Percentiles rank a stretch among this genome's conserved stretches.
Conservation (phyloP, 2,888 invertebrate species). For the Xylota segnis region DNA sequence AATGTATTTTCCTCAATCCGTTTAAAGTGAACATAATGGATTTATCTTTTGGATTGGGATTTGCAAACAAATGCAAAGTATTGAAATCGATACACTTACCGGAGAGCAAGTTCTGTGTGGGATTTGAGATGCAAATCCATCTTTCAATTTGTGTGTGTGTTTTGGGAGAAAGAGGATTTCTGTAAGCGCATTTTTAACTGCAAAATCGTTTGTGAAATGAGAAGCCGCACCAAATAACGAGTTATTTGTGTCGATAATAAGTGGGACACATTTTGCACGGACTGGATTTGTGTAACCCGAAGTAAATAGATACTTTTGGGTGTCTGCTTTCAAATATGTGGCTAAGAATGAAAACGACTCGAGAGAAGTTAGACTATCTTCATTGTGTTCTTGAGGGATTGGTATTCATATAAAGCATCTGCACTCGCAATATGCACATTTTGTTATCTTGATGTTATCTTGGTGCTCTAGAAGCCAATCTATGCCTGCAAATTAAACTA, state of each 20-base stretch:
- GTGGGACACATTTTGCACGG: conserved; percentile 60
- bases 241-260: conserved; percentile 60
- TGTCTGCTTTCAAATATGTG: not conserved
- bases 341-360: conserved; percentile 21
- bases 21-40: conserved; percentile 73
- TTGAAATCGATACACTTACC: conserved; percentile 74
- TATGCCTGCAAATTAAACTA: too few species aligned
- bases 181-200: conserved; percentile 64
- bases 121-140: conserved; percentile 67
- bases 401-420: too few species aligned
- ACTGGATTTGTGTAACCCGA: conserved; percentile 56
- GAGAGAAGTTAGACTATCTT: not conserved
- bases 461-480: too few species aligned
- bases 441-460: too few species aligned
- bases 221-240: conserved; percentile 55
- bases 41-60: conserved; percentile 66
- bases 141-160: conserved; percentile 37
- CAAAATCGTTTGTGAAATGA: conserved; percentile 34
- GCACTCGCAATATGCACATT: too few species aligned
- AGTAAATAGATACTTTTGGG: conserved; percentile 21
- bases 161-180: conserved; percentile 67
- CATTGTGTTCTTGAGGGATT: conserved; percentile 27
- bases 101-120: conserved; percentile 45
- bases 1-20: conserved; percentile 65
- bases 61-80: conserved; percentile 47